Conservation (phyloP, 2,888 invertebrate species). For the Pterostichus niger region DNA sequence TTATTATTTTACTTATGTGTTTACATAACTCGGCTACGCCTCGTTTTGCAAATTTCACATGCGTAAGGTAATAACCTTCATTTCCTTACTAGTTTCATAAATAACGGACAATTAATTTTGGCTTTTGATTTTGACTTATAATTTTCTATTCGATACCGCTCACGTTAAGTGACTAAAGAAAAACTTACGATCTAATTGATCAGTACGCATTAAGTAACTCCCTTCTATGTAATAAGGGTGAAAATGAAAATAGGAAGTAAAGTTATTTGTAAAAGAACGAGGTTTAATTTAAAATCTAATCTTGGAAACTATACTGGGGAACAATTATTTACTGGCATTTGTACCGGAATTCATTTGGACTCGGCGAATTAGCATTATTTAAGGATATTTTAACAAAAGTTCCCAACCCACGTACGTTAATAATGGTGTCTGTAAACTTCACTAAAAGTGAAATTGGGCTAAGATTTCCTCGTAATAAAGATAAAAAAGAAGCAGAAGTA, state of each 20-base stretch:
- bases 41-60: too few species aligned
- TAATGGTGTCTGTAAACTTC: slow-evolving; percentile 61
- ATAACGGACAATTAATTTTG: too few species aligned
- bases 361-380: slow-evolving; percentile 57
- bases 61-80: too few species aligned
- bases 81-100: too few species aligned
- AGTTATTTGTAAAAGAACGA: slow-evolving; percentile 16
- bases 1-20: too few species aligned
- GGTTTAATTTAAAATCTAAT: slow-evolving; percentile 51
- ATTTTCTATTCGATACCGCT: too few species aligned
- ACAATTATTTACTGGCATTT: slow-evolving; percentile 49
- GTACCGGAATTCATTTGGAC: slow-evolving; percentile 37
- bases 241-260: neutral
- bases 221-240: neutral
- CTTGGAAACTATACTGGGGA: slow-evolving; percentile 41
- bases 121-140: too few species aligned
- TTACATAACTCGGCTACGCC: too few species aligned
- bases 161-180: too few species aligned
- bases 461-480: slow-evolving; percentile 65
- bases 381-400: slow-evolving; percentile 49
- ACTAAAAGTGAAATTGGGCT: slow-evolving; percentile 65
- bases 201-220: too few species aligned
- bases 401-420: slow-evolving; percentile 59
- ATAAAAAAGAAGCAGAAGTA: slow-evolving; percentile 63
- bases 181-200: too few species aligned